Base-by-base conservation (phyloP, 2,113 vertebrate genomes). In the Lanius collurio region DNA sequence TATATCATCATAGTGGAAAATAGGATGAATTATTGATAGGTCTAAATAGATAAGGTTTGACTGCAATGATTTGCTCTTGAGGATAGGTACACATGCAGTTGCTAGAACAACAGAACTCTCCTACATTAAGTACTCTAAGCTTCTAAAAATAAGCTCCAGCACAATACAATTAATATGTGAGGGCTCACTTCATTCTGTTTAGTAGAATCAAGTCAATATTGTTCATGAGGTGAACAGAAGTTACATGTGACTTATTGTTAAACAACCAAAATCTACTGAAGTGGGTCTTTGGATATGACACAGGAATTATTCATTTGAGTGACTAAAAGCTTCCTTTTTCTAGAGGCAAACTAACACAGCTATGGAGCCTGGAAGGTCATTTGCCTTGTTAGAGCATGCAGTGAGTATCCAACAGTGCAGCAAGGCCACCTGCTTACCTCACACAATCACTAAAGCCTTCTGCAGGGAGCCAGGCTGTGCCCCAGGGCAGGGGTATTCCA, bases 91-190 rank as follows among this genome's bases (percentile, higher is more conserved):
- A 47, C n/a, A 70, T 31, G 69, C 57, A 74, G 65, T 81, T 94
- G 83, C 92, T 95, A 89, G 80, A 97, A 94, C 73, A 79, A 87
- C 56, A 73, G 80, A 89, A 49, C 60, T 91, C 83, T 90, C 64
- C 88, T 83, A 60, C 52, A 49, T 31, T n/a, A 78, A 76, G 62
- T 64, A 78, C 65, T 85, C 26, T 27, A 41, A 64, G 31, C 10
- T 88, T 79, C 92, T 92, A 95, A 93, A 96, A 90, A 86, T 90
- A 93, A 90, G 76, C 35, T 81, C 52, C 41, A 87, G 65, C 44
- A 93, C 69, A 91, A 73, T 60, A 75, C 73, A 94, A 78, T 81
- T 94, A 94, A 82, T 94, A 92, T 26, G 26, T 83, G 80, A 92
- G 76, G 50, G 33, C 60, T 88, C 57, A 42, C 47, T 93, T 94